These are phyloP conservation scores for Austrofundulus limnaeus DNA, from an alignment of 2,113 vertebrate species.

Conservation along the genomic window DNA sequence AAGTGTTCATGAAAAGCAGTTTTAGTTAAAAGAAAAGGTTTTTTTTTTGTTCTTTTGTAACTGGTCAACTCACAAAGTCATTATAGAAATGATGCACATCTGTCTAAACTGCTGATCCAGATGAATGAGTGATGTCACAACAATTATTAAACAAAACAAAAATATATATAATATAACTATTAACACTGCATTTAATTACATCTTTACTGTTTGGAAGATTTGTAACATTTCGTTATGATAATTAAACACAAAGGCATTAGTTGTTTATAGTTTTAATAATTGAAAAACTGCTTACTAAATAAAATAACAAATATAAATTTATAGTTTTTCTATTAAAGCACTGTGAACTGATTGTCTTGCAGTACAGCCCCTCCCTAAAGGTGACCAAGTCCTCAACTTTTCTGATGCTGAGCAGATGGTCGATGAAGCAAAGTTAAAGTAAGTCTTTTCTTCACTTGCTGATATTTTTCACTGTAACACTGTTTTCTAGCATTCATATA, in stretches of 20 bases:
- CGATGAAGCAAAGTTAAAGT: constrained; percentile 93
- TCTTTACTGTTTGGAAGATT: background rate
- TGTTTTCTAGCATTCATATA: background rate
- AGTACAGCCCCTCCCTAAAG: constrained; percentile 96
- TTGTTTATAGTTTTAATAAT: too few species aligned
- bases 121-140: background rate
- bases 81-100: background rate
- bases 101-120: background rate
- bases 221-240: too few species aligned
- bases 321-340: background rate
- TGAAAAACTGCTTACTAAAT: too few species aligned
- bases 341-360: constrained; percentile 50
- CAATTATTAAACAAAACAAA: background rate
- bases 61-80: background rate
- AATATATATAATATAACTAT: background rate
- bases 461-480: background rate
- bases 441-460: constrained; percentile 46
- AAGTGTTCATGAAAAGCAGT: background rate
- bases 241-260: too few species aligned
- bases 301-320: background rate
- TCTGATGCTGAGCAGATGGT: constrained; percentile 95
- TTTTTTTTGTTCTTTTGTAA: background rate
- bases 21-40: background rate
- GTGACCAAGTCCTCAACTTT: constrained; percentile 95
- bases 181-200: background rate